Base-by-base conservation (phyloP, 2,888 invertebrate species). In the Tridacna gigas region DNA sequence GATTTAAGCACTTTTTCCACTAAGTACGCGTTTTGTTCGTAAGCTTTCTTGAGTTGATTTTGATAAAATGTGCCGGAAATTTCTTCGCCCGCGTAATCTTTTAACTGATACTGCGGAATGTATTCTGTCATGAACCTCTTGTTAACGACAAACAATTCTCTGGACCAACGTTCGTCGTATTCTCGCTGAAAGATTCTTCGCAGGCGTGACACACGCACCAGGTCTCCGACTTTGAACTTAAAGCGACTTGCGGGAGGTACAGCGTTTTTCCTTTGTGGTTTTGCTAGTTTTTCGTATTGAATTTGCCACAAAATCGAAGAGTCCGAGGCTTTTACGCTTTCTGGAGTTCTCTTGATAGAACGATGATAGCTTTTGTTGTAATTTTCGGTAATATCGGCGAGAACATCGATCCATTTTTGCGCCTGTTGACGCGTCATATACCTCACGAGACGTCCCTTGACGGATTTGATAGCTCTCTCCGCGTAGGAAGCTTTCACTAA, bases 361-460 rank as follows among this genome's bases (percentile, higher is more conserved):
- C 86, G 77, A 73, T 87, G 80, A 28, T 82, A 84, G 0, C 80
- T 82, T 13, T 66, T 74, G 66, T 87, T 87, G 28, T 87, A 87
- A 28, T 79, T 85, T 18, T 75, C 67, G 15, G 81, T 80, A 15
- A 83, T 77, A 37, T 82, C 74, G 20, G 74, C 22, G 0, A 83
- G 66, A 26, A 77, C 22, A 51, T 86, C 80, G 37, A 86, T 56
- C 78, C 80, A 86, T 9, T 78, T 73, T 56, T 84, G 77, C 22
- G 75, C 71, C 74, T 84, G 80, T 15, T 84, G 65, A 25, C 56
- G 80, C 5, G 80, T 80, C 79, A 84, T 77, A 66, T 87, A 85
- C 20, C 82, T 60, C 5, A 61, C 66, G 25, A 85, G n/a, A 15
- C 81, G 74, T 15, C 67, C 20, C 66, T 87, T 87, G 20, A 87